These are phyloP conservation scores for Lagorchestes hirsutus DNA, from an alignment of 2,797 vertebrate species.

Conservation along the genomic window DNA sequence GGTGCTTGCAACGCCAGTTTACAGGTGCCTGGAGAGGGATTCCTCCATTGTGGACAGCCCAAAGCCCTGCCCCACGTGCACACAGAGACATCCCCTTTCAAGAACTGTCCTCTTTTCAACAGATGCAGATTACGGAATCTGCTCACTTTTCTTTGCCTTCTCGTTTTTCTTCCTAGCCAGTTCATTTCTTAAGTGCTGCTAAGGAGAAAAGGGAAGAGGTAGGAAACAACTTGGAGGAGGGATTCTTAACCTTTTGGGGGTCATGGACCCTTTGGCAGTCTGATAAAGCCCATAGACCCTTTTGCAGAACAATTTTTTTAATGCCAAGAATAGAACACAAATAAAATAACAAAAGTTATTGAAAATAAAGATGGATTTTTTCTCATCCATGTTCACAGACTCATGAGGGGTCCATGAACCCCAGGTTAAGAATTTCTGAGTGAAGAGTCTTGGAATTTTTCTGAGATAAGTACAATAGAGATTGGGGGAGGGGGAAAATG, in stretches of 20 bases:
- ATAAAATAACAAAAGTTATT: neutral
- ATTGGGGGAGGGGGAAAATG: neutral
- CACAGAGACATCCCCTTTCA: conserved; percentile 74
- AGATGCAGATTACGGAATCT: conserved; percentile 15
- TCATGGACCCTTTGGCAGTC: neutral
- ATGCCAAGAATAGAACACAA: neutral
- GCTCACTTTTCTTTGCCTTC: neutral
- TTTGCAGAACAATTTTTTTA: neutral
- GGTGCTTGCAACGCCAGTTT: conserved; percentile 81
- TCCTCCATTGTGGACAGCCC: conserved; percentile 76
- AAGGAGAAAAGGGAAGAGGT: neutral
- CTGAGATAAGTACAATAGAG: neutral
- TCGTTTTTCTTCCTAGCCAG: neutral
- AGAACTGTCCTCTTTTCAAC: conserved; percentile 65
- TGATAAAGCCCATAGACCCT: neutral
- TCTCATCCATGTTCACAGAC: neutral
- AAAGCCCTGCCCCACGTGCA: conserved; percentile 52
- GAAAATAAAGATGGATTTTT: neutral
- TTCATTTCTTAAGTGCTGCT: neutral
- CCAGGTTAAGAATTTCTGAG: neutral
- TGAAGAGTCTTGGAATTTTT: neutral
- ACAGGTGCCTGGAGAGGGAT: conserved; percentile 84
- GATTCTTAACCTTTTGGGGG: neutral
- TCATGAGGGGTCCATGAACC: neutral
- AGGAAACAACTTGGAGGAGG: neutral